Base-by-base conservation (phyloP, 2,113 vertebrate genomes). In the Syngnathus scovelli region DNA sequence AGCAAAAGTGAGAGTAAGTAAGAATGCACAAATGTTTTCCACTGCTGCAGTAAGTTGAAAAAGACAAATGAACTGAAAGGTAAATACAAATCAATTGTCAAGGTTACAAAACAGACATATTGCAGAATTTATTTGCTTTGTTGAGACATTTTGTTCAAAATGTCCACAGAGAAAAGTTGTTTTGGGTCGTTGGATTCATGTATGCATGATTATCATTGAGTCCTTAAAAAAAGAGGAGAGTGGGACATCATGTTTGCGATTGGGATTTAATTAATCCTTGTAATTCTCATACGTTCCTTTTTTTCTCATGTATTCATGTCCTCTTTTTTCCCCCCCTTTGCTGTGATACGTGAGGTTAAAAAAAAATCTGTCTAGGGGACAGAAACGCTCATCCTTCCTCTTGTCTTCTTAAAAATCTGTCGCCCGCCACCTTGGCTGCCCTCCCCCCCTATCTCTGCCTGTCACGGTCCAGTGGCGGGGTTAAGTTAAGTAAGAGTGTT, bases 401-500 rank as follows among this genome's bases (percentile, higher is more conserved):
- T 83, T 80, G 82, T 87, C 78, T 75, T 78, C 70, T 71, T 80
- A 83, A 84, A 87, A 86, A 79, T 76, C 71, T 78, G 46, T 75
- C 72, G 60, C 59, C 68, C 74, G 66, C 74, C 52, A 71, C 27
- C 67, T 18, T 33, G 13, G 10, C 49, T 1, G 64, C 71, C 61
- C 60, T 61, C 18, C 81, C 52, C 71, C 69, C 77, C 85, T 78
- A 83, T 84, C 77, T 81, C 78, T 85, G 79, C 81, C 84, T 88
- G 83, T 90, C 86, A 92, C 83, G 90, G 90, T 92, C 90, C 77
- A 90, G 87, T 89, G 88, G 82, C 78, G 82, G 74, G 89, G 82
- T 93, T 92, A 93, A 94, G 92, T 93, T 93, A 92, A 86, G 91
- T 93, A 93, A 92, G 93, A 93, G 88, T 92, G 92, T 93, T 94